phyloP scores from a whole-genome alignment of 2,888 invertebrate genomes.

The Aricia artaxerxes region DNA sequence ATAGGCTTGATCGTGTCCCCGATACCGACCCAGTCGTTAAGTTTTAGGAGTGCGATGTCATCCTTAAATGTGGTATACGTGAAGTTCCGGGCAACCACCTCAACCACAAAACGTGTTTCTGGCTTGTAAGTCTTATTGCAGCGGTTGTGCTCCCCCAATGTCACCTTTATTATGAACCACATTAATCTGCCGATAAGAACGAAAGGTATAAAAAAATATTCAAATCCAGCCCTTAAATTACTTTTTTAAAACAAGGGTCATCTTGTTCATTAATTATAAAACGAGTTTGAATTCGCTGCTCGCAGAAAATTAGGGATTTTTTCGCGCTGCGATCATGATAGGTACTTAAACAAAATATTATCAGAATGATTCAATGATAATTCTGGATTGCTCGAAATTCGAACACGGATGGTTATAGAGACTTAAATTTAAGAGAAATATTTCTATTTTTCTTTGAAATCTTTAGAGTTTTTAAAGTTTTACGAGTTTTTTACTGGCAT shows the following conservation, averaged over 20 bases:
- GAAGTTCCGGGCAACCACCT: constrained; percentile 89
- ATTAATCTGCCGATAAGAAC: constrained; percentile 82
- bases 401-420: too few species aligned
- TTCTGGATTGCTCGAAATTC: too few species aligned
- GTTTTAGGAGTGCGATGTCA: constrained; percentile 89
- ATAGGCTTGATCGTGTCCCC: constrained; percentile 89
- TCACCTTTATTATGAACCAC: constrained; percentile 95
- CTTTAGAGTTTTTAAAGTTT: not conserved
- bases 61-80: constrained; percentile 91
- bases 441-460: not conserved
- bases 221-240: not conserved
- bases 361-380: too few species aligned
- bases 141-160: constrained; percentile 92
- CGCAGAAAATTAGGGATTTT: not conserved
- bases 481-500: not conserved
- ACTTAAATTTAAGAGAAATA: too few species aligned
- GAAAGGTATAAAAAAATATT: not conserved
- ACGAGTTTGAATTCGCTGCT: not conserved
- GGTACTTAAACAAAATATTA: too few species aligned
- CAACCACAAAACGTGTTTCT: constrained; percentile 86
- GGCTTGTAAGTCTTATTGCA: constrained; percentile 86
- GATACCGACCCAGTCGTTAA: constrained; percentile 88
- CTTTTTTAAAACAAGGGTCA: constrained; percentile 15
- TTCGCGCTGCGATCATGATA: not conserved
- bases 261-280: not conserved